These are phyloP conservation scores for Babyrousa celebensis DNA, from an alignment of 2,797 vertebrate genomes.

Conservation along the genomic window DNA sequence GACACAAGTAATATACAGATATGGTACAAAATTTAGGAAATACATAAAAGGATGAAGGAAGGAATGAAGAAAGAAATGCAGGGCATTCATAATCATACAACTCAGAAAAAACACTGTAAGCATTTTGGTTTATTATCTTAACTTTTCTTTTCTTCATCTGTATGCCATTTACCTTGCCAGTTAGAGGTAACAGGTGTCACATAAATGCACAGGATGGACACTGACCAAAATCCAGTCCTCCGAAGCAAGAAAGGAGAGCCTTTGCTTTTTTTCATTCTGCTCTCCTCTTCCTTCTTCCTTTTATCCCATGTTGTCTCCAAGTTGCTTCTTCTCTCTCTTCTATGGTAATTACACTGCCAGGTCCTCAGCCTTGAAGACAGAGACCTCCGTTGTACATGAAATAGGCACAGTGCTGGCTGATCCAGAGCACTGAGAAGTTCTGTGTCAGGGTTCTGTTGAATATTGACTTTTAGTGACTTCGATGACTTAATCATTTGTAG, in stretches of 20 bases:
- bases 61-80: not conserved
- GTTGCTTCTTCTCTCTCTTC: not conserved
- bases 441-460: not conserved
- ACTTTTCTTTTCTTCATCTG: not conserved
- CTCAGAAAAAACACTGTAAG: not conserved
- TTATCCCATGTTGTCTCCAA: fast-evolving
- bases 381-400: not conserved
- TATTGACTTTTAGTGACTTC: not conserved
- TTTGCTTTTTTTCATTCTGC: not conserved
- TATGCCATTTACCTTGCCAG: not conserved
- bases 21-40: not conserved
- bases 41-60: not conserved
- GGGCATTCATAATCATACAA: not conserved
- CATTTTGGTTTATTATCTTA: not conserved
- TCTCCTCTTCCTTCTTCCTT: not conserved
- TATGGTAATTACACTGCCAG: not conserved
- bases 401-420: not conserved
- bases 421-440: not conserved
- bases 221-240: not conserved
- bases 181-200: not conserved
- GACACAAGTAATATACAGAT: not conserved
- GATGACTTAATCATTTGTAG: not conserved
- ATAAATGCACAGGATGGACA: not conserved
- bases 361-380: not conserved
- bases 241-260: not conserved